phyloP scores from a whole-genome alignment of 1,140 invertebrate genomes.

The Idris sp. region DNA sequence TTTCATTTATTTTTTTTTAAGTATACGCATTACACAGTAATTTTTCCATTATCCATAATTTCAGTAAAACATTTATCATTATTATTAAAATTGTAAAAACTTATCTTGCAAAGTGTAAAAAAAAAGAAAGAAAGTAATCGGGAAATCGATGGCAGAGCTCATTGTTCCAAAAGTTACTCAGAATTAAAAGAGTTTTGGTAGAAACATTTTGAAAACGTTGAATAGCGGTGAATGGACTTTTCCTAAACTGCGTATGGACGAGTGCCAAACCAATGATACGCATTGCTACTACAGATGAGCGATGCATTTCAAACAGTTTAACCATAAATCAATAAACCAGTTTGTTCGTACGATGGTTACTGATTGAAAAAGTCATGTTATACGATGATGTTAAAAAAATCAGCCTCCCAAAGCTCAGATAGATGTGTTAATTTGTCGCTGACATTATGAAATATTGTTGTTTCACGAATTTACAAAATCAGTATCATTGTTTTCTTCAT shows the following conservation, averaged over 20 bases:
- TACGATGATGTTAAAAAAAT: conserved; percentile 19
- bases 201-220: conserved; percentile 31
- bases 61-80: too few species aligned
- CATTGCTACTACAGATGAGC: conserved; percentile 44
- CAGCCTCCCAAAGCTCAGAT: neutral
- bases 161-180: conserved; percentile 21
- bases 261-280: conserved; percentile 54
- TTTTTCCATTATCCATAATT: too few species aligned
- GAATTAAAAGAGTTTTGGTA: too few species aligned
- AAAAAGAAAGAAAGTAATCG: conserved; percentile 8
- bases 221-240: conserved; percentile 45
- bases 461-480: too few species aligned
- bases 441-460: too few species aligned
- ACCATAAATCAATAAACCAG: conserved; percentile 53
- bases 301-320: conserved; percentile 45
- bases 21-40: too few species aligned
- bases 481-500: too few species aligned
- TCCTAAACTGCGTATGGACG: conserved; percentile 31
- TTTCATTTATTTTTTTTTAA: too few species aligned
- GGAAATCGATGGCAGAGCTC: conserved; percentile 14
- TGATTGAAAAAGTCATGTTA: conserved; percentile 30
- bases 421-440: conserved; percentile 8
- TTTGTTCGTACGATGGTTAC: conserved; percentile 26
- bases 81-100: too few species aligned
- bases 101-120: too few species aligned